phyloP scores from a whole-genome alignment of 2,113 vertebrate genomes.

The Megaceryle torquata region DNA sequence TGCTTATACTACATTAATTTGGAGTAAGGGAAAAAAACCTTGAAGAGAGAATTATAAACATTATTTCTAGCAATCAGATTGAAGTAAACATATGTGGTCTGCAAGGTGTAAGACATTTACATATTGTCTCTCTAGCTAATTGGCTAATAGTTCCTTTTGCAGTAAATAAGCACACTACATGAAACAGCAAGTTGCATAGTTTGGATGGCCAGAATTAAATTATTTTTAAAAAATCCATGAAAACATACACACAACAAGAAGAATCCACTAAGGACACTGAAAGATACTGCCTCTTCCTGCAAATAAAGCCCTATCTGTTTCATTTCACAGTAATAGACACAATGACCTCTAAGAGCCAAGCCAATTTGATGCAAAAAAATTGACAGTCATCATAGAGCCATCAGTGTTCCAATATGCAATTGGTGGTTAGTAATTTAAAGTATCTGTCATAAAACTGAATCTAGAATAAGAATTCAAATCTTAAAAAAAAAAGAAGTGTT shows the following conservation, averaged over 20 bases:
- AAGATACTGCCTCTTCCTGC: not conserved
- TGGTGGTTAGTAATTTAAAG: not conserved
- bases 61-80: not conserved
- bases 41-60: not conserved
- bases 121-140: not conserved
- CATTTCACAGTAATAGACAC: not conserved
- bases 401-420: not conserved
- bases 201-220: not conserved
- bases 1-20: not conserved
- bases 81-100: not conserved
- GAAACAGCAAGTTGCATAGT: not conserved
- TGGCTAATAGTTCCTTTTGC: not conserved
- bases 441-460: not conserved
- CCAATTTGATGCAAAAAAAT: not conserved
- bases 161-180: not conserved
- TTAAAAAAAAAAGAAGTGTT: fast-evolving
- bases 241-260: not conserved
- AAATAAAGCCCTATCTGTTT: not conserved
- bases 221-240: not conserved
- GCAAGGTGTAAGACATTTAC: not conserved
- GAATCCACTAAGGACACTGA: not conserved
- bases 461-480: not conserved
- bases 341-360: not conserved
- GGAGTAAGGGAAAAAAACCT: not conserved
- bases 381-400: not conserved